phyloP scores from a whole-genome alignment of 2,113 vertebrate genomes.

The Merops nubicus region DNA sequence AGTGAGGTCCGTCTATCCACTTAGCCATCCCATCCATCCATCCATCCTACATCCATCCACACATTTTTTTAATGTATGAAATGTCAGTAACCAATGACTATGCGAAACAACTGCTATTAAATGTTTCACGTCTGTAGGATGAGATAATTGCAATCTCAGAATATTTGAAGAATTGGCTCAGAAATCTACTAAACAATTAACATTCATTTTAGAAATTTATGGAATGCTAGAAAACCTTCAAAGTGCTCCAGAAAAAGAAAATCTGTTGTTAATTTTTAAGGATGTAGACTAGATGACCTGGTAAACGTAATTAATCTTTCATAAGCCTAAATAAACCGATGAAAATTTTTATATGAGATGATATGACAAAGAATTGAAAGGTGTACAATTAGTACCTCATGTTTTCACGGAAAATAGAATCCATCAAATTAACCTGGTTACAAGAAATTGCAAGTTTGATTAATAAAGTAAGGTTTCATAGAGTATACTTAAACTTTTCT shows the following conservation, averaged over 20 bases:
- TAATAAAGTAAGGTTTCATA: background rate
- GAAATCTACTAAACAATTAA: constrained; percentile 22
- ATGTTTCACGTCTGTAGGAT: background rate
- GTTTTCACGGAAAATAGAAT: background rate
- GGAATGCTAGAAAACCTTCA: background rate
- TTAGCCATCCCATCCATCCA: background rate
- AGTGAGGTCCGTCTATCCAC: background rate
- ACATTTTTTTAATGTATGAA: background rate
- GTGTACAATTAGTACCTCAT: background rate
- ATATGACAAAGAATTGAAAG: background rate
- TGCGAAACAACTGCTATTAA: constrained; percentile 18
- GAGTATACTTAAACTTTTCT: background rate
- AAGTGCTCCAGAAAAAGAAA: background rate
- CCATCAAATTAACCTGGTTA: background rate
- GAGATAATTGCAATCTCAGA: background rate
- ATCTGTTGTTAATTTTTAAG: background rate
- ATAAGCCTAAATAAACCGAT: background rate
- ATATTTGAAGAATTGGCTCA: background rate
- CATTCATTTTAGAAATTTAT: constrained; percentile 32
- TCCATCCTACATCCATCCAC: background rate
- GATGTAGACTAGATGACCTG: background rate
- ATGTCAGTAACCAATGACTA: background rate
- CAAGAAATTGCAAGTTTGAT: background rate
- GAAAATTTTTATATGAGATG: background rate
- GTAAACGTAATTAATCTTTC: constrained; percentile 1